Evolutionary conservation across 2,113 vertebrate genomes (phyloP).

Genomic region (Mionectes macconnelli): DNA sequence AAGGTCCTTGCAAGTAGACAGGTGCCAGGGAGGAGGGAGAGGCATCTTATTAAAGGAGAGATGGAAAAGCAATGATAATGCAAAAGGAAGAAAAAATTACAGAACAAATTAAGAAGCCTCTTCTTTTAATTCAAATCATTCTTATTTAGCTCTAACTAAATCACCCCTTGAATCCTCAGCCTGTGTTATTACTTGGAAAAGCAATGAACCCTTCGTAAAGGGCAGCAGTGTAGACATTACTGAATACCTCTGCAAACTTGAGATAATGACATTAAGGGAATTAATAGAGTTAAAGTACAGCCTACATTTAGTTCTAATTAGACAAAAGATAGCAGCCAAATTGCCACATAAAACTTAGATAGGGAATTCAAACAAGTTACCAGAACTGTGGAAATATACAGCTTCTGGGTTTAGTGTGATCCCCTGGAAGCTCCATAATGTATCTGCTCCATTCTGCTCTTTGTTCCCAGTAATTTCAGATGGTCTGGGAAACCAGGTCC

Average conservation of each 20-base stretch:
- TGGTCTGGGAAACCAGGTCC: background rate
- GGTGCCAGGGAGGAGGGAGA: background rate
- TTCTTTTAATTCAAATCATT: background rate
- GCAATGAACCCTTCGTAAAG: background rate
- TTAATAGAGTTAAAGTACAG: constrained; percentile 4
- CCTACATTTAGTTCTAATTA: constrained; percentile 31
- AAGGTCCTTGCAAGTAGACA: constrained; percentile 15
- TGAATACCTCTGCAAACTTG: background rate
- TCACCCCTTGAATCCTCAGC: background rate
- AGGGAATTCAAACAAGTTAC: background rate
- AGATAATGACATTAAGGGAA: constrained; percentile 3
- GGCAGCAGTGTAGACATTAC: background rate
- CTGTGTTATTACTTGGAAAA: background rate
- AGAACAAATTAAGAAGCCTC: background rate
- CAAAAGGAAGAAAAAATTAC: background rate
- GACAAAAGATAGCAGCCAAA: constrained; percentile 23
- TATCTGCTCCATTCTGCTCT: background rate
- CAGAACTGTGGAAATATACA: background rate
- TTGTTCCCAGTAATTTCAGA: background rate
- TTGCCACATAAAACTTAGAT: background rate
- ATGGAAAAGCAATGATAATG: constrained; percentile 14
- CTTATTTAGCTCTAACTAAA: constrained; percentile 5
- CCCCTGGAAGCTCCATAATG: background rate
- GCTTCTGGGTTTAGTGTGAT: background rate
- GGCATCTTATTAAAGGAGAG: constrained; percentile 24